These are phyloP conservation scores for Lamellibrachia satsuma DNA, from an alignment of 2,888 invertebrate genomes.

Conservation along the genomic window DNA sequence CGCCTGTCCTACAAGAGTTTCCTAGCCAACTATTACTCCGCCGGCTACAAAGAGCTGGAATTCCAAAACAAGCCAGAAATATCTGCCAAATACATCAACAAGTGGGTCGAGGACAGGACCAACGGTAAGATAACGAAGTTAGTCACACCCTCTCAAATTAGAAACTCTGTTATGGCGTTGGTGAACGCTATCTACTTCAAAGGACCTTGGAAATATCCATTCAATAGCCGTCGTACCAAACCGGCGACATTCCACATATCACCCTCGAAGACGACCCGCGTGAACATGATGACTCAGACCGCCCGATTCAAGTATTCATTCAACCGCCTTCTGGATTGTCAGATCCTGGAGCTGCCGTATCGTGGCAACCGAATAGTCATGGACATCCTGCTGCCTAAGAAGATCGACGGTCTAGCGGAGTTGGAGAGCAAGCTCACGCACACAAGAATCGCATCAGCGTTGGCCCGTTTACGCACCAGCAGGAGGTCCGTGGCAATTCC, in stretches of 20 bases:
- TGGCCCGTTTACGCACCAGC: too few species aligned
- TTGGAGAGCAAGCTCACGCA: constrained; percentile 41
- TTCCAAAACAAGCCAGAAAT: background rate
- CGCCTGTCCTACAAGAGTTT: background rate
- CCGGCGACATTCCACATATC: constrained; percentile 38
- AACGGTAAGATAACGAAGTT: constrained; percentile 42
- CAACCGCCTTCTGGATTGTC: constrained; percentile 39
- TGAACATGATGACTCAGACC: constrained; percentile 36
- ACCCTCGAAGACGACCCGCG: constrained; percentile 38
- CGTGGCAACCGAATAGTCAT: constrained; percentile 31
- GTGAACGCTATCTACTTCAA: constrained; percentile 42
- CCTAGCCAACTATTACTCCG: background rate
- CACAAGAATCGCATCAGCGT: too few species aligned
- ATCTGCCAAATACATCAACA: constrained; percentile 42
- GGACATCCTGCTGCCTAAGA: constrained; percentile 41
- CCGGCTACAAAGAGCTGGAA: background rate
- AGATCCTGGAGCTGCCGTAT: constrained; percentile 36
- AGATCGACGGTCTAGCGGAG: constrained; percentile 40
- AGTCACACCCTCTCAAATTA: constrained; percentile 38
- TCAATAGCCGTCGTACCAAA: constrained; percentile 41
- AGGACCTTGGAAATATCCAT: constrained; percentile 40
- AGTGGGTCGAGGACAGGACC: constrained; percentile 44
- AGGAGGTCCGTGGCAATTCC: constrained; percentile 35
- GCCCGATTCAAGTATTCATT: constrained; percentile 32
- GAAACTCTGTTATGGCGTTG: constrained; percentile 39